Evolutionary conservation across 2,888 invertebrate species (phyloP).

Genomic region (Lasioglossum leucozonium): DNA sequence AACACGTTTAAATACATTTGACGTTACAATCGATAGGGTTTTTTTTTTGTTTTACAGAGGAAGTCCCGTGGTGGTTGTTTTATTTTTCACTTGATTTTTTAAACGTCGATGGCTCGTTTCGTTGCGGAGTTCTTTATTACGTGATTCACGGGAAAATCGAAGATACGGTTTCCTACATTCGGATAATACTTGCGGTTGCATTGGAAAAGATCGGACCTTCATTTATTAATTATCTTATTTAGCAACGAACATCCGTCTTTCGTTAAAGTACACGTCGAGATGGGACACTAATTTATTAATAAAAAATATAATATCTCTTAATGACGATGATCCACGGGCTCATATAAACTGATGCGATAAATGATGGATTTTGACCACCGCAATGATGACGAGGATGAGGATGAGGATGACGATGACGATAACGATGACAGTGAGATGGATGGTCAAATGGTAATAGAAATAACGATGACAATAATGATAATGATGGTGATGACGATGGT

Average conservation of each 20-base stretch:
- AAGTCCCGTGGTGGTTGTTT: constrained; percentile 22
- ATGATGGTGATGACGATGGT: constrained; percentile 36
- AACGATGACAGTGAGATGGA: constrained; percentile 20
- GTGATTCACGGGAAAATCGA: constrained; percentile 17
- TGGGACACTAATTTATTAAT: constrained; percentile 38
- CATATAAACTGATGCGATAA: constrained; percentile 21
- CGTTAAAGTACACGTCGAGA: constrained; percentile 22
- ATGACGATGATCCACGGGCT: constrained; percentile 11
- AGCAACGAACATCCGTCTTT: constrained; percentile 13
- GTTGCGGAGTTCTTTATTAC: constrained; percentile 74
- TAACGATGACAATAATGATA: constrained; percentile 34
- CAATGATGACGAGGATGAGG: constrained; percentile 1
- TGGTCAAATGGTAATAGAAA: constrained; percentile 9
- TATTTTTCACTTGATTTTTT: constrained; percentile 30
- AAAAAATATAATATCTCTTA: constrained; percentile 52
- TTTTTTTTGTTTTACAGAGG: constrained; percentile 40
- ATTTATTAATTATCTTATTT: constrained; percentile 23
- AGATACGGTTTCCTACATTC: constrained; percentile 9
- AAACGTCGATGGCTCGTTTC: constrained; percentile 32
- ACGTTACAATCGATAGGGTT: constrained; percentile 50
- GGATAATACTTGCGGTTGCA: constrained; percentile 37
- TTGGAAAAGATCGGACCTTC: constrained; percentile 21
- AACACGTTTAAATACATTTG: constrained; percentile 64
- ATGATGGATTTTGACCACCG: constrained; percentile 23
- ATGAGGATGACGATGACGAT: neutral